Percentiles rank a stretch among this genome's conserved stretches.
Evolutionary conservation across 2,113 vertebrate species (phyloP).

Genomic region (Todiramphus saurophagus): DNA sequence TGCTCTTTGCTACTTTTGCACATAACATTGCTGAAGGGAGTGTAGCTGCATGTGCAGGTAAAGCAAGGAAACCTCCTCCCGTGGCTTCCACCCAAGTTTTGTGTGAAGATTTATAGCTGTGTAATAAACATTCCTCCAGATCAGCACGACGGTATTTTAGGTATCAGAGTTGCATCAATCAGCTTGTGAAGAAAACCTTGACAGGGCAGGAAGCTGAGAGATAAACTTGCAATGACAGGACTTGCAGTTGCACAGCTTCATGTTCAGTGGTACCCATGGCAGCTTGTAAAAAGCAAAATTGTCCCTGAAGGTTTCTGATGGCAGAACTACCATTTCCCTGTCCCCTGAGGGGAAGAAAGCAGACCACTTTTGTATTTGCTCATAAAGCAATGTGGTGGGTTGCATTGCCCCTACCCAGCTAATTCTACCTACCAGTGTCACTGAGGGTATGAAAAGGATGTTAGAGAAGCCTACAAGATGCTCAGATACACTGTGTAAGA

Average conservation of each 20-base stretch:
- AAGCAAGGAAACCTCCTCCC: not conserved
- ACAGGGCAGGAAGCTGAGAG: not conserved
- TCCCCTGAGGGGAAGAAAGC: not conserved
- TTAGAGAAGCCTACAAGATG: not conserved
- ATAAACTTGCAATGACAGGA: not conserved
- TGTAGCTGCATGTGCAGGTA: not conserved
- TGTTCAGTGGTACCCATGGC: not conserved
- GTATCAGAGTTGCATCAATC: not conserved
- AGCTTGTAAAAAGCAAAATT: not conserved
- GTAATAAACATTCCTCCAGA: not conserved
- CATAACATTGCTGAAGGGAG: not conserved
- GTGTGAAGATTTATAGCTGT: not conserved
- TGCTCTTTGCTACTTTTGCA: not conserved
- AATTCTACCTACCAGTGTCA: not conserved
- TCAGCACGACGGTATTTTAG: not conserved
- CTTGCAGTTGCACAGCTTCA: rapidly evolving
- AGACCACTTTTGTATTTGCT: not conserved
- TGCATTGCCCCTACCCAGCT: not conserved
- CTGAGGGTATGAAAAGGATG: not conserved
- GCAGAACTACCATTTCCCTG: not conserved
- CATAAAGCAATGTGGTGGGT: not conserved
- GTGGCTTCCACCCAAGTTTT: not conserved
- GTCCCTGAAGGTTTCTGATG: not conserved
- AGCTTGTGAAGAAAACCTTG: not conserved
- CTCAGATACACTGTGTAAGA: not conserved